A percentile compares a stretch with the other conserved stretches of the same genome.
phyloP scores from a whole-genome alignment of 2,888 invertebrate species.

The Lobophora halterata region DNA sequence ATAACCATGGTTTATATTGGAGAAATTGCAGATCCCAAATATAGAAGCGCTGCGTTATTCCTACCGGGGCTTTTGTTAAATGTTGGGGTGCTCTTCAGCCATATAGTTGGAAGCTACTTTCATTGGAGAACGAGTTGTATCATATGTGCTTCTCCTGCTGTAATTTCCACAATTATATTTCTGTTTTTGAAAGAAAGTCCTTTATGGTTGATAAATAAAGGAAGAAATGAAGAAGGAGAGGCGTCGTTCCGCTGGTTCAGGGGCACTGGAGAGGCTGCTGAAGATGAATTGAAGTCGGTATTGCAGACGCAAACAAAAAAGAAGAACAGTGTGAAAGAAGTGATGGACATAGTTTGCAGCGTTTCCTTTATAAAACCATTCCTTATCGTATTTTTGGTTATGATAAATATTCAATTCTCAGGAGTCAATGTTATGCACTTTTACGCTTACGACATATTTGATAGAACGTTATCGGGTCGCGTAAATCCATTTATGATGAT shows the following conservation, averaged over 20 bases:
- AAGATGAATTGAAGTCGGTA: constrained; percentile 33
- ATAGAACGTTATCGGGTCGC: constrained; percentile 6
- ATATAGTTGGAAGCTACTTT: constrained; percentile 35
- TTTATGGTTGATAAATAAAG: constrained; percentile 42
- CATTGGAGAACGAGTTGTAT: too few species aligned
- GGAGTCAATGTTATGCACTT: constrained; percentile 13
- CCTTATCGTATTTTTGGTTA: constrained; percentile 1
- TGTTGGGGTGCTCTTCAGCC: too few species aligned
- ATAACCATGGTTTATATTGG: too few species aligned
- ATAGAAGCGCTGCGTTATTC: too few species aligned
- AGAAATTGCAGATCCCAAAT: too few species aligned
- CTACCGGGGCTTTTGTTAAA: too few species aligned
- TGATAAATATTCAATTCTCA: constrained; percentile 10
- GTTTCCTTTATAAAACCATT: constrained; percentile 16
- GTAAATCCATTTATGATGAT: constrained; percentile 15
- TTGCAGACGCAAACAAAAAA: constrained; percentile 12
- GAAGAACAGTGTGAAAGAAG: too few species aligned
- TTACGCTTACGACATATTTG: constrained; percentile 16
- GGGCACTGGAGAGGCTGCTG: constrained; percentile 32
- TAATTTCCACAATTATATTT: constrained; percentile 2
- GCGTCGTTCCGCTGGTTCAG: constrained; percentile 41
- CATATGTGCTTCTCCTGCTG: constrained; percentile 10
- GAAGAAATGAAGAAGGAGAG: constrained; percentile 36
- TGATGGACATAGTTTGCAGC: constrained; percentile 1
- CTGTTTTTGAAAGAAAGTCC: constrained; percentile 41